Evolutionary conservation across 2,797 vertebrate genomes (phyloP), one percentile per base, ranked within the genome.

Genomic region (Propithecus deckenii): DNA sequence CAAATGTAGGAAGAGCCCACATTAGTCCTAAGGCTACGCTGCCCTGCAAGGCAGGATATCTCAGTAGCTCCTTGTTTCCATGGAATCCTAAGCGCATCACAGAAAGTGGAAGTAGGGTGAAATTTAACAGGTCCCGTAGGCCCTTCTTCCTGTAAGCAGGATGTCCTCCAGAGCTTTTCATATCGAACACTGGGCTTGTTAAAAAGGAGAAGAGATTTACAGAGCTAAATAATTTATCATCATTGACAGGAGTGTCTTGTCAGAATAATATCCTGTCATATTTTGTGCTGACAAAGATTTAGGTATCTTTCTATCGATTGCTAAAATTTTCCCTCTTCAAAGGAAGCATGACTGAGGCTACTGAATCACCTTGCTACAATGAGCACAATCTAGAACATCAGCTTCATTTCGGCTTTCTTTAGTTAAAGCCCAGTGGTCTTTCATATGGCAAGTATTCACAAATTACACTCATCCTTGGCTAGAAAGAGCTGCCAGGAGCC

Each of bases 221-320:
- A 95, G 9, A 94, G 69, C 50, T 22, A 97, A 84, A 55, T 63
- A 65, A 80, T 80, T 85, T 74, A 81, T 92, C 55, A 55, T 43
- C 69, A 95, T 61, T 94, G 86, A 91, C 57, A 91, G 61, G 8
- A 59, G 10, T 83, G 23, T 57, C 22, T 76, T 85, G 13, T 94
- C 67, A 88, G 50, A 88, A 85, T 89, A 93, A 97, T 75, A 65
- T 84, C 48, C 43, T 79, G 46, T 92, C 57, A 87, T 74, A 88
- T 94, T 92, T 65, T 95, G 23, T 91, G 61, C 84, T 94, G 63
- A 86, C 43, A 41, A 89, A 95, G 65, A 96, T 63, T 94, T 88
- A 81, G 59, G 59, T 86, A 48, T 83, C 63, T 63, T 32, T 63
- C 38, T 91, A 86, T 94, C 52, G 78, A 55, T 10, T 85, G 72